Evolutionary conservation across 2,113 vertebrate genomes (phyloP).

Genomic region (Elgaria multicarinata): DNA sequence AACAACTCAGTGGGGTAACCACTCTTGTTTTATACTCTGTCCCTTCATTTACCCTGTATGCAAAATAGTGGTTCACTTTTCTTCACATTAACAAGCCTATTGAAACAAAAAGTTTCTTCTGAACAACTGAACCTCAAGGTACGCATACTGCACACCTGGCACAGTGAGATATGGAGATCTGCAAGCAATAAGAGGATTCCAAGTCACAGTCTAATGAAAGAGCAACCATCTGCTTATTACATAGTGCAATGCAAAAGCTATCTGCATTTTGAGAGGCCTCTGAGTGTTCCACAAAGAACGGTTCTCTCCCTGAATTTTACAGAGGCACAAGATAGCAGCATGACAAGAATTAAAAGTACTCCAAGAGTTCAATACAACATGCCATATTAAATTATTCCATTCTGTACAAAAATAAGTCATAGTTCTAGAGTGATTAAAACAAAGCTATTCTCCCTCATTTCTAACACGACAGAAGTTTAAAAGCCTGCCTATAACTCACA

Average conservation of each 20-base stretch:
- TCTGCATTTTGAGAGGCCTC: conserved; percentile 11
- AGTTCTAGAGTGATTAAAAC: neutral
- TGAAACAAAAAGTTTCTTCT: conserved; percentile 7
- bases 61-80: neutral
- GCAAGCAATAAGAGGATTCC: conserved; percentile 14
- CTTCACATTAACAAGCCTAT: conserved; percentile 1
- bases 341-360: conserved; percentile 7
- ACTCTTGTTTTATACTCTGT: neutral
- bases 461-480: neutral
- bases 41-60: neutral
- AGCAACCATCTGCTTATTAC: neutral
- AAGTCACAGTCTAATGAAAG: neutral
- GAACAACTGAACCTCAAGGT: neutral
- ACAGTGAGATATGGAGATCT: neutral
- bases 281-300: neutral
- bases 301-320: conserved; percentile 1
- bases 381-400: neutral
- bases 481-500: neutral
- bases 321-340: neutral
- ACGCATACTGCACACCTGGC: neutral
- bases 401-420: neutral
- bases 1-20: conserved; percentile 6
- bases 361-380: neutral
- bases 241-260: conserved; percentile 8
- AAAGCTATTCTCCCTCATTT: neutral